These are phyloP conservation scores for Corythucha ciliata DNA, from an alignment of 2,888 invertebrate species.

Conservation along the genomic window DNA sequence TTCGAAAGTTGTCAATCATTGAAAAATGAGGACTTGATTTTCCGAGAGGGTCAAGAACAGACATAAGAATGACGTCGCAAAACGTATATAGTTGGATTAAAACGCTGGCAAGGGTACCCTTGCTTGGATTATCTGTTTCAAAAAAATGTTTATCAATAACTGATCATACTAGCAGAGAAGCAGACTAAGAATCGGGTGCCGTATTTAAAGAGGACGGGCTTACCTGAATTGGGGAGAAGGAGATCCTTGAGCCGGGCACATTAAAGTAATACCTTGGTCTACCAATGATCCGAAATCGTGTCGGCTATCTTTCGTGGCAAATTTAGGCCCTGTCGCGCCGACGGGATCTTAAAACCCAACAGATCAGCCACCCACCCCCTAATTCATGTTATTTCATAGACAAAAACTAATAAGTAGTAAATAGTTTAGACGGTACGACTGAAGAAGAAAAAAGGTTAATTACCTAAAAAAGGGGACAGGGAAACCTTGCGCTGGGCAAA, in stretches of 20 bases:
- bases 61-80: background rate
- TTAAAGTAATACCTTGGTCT: slow-evolving; percentile 35
- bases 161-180: background rate
- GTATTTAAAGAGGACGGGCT: slow-evolving; percentile 38
- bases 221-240: slow-evolving; percentile 66
- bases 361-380: background rate
- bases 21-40: slow-evolving; percentile 62
- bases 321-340: slow-evolving; percentile 44
- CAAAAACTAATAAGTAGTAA: background rate
- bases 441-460: too few relatives aligned
- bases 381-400: background rate
- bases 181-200: background rate
- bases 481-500: slow-evolving; percentile 49
- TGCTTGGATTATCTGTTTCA: background rate
- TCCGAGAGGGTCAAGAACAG: slow-evolving; percentile 40
- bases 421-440: too few relatives aligned
- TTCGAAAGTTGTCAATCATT: slow-evolving; percentile 35
- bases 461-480: slow-evolving; percentile 47
- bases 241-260: slow-evolving; percentile 68
- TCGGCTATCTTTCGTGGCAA: slow-evolving; percentile 43
- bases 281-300: slow-evolving; percentile 37
- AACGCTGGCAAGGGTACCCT: background rate
- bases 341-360: slow-evolving; percentile 34
- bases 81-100: background rate
- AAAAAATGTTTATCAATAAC: slow-evolving; percentile 39